Evolutionary conservation across 2,113 vertebrate species (phyloP), one percentile per base, ranked within the genome.

Genomic region (Cacatua alba): DNA sequence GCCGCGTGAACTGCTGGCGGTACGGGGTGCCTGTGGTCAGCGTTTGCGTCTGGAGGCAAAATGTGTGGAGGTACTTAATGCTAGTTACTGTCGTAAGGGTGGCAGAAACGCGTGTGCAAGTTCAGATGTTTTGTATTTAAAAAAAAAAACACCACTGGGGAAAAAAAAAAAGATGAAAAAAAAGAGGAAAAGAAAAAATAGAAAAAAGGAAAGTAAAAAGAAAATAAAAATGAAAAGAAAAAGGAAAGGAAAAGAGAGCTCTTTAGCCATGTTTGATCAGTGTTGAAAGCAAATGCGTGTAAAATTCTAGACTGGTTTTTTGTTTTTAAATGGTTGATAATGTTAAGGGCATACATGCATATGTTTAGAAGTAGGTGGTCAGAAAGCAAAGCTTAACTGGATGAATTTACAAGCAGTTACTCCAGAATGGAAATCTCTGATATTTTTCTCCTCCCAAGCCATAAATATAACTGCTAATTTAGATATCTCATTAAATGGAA

Each of bases 21-120:
- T 3, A 1, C 52, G 0, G 5, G 17, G 12, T 15, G 71, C 49
- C 29, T 2, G 28, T 1, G 41, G 13, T n/a, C 37, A 2, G 52
- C 24, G 11, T 9, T 23, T 19, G 8, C 24, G 1, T 5, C 48
- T 3, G 10, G 24, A 6, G 75, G 77, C 26, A 59, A 23, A 59
- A 59, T 16, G 41, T 20, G 41, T 2, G 57, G 17, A 9, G 35
- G 25, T 16, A 0, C 57, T 8, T 12, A 0, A 49, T 7, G 46
- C 78, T 24, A 59, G 20, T 35, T 59, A 7, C 20, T 8, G 11
- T 2, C 28, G 0, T 4, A 5, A 8, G 46, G n/a, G 1, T 3
- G 72, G 43, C 82, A 6, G 57, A 4, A 28, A 13, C 5, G 23
- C 67, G 2, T 9, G 1, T 5, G 6, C 43, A 2, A 31, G 69